A percentile compares a stretch with the other conserved stretches of the same genome.
Conservation (phyloP, 1,140 invertebrate species). For the Tribolium madens region DNA sequence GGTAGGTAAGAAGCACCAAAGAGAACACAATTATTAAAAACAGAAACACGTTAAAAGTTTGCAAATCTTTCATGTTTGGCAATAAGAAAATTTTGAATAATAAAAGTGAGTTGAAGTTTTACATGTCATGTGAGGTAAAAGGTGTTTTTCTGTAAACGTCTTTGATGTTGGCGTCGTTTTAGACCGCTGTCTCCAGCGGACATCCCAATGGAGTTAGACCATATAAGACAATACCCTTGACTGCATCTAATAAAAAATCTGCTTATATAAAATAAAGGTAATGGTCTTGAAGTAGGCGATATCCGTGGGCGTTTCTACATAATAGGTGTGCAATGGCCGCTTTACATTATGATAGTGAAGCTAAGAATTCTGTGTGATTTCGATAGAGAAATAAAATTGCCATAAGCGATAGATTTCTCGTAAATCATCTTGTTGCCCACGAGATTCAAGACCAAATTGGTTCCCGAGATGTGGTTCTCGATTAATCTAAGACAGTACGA, state of each 20-base stretch:
- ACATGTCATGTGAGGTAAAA: too few relatives aligned
- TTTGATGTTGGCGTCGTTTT: background rate
- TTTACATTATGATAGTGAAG: slow-evolving; percentile 17
- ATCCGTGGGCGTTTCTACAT: slow-evolving; percentile 33
- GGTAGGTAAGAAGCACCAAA: too few relatives aligned
- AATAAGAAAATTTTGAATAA: too few relatives aligned
- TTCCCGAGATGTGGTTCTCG: background rate
- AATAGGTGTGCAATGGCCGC: slow-evolving; percentile 40
- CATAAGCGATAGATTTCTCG: slow-evolving; percentile 17
- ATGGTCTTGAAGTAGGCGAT: slow-evolving; percentile 32
- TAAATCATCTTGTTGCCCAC: slow-evolving; percentile 35
- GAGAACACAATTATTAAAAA: too few relatives aligned
- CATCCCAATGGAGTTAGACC: background rate
- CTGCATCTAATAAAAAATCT: slow-evolving; percentile 20
- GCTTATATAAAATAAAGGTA: slow-evolving; percentile 31
- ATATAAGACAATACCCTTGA: slow-evolving; percentile 26
- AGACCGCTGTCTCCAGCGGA: background rate
- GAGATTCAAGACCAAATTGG: background rate
- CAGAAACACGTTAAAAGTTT: too few relatives aligned
- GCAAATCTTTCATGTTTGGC: too few relatives aligned
- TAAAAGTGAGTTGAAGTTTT: too few relatives aligned
- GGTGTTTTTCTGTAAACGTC: background rate
- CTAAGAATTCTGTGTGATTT: slow-evolving; percentile 26
- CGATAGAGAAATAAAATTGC: slow-evolving; percentile 26
- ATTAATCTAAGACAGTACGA: slow-evolving; percentile 12